These are phyloP conservation scores for Balearica regulorum DNA, from an alignment of 2,797 vertebrate genomes.

Conservation along the genomic window DNA sequence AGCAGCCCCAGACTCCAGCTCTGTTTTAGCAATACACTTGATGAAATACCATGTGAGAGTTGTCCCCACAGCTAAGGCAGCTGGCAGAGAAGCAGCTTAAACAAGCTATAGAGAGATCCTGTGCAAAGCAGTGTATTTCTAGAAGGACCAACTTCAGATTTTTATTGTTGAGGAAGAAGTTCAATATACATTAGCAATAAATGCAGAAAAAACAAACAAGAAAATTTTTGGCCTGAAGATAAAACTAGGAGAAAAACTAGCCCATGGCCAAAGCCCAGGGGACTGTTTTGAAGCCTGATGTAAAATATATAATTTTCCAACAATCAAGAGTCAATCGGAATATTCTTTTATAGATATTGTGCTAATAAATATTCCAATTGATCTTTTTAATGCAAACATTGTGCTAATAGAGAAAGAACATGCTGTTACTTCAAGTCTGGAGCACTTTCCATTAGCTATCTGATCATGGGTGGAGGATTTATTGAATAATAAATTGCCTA, in stretches of 20 bases:
- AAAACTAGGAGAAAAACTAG: background rate
- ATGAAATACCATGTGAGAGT: background rate
- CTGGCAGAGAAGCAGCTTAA: background rate
- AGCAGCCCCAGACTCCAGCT: background rate
- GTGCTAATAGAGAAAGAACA: background rate
- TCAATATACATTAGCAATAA: background rate
- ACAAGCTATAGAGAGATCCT: background rate
- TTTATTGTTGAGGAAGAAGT: background rate
- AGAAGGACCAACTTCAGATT: background rate
- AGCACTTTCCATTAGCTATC: slow-evolving; percentile 8
- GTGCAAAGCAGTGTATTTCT: background rate
- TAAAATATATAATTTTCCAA: background rate
- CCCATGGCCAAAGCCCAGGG: rapidly evolving
- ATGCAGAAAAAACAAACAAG: background rate
- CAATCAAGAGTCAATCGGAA: background rate
- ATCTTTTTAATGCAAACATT: slow-evolving; percentile 19
- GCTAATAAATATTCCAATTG: slow-evolving; percentile 18
- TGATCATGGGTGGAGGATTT: background rate
- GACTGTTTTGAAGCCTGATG: background rate
- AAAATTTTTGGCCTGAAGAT: background rate
- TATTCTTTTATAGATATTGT: background rate
- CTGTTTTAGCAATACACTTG: background rate
- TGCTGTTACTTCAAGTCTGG: background rate
- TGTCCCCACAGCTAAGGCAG: background rate
- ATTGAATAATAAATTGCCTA: slow-evolving; percentile 27